phyloP scores from a whole-genome alignment of 1,140 invertebrate genomes.

The Sycophila sp. region DNA sequence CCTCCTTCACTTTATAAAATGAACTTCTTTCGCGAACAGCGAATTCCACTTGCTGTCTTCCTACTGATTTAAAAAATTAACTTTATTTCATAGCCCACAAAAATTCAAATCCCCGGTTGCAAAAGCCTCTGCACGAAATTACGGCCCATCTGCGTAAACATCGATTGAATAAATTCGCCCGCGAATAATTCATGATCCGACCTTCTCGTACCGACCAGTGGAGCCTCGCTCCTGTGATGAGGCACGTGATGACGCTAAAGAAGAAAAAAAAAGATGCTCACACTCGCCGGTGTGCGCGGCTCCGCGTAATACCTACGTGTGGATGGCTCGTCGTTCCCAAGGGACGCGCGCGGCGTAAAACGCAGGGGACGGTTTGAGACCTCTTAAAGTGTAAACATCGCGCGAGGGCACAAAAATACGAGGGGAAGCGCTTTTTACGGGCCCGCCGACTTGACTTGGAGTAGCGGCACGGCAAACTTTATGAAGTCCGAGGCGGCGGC shows the following conservation, averaged over 20 bases:
- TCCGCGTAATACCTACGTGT: not conserved
- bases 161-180: no score
- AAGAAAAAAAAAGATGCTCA: not conserved
- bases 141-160: no score
- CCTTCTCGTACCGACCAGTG: no score
- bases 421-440: not conserved
- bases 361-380: slow-evolving; percentile 21
- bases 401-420: slow-evolving; percentile 2
- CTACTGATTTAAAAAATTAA: no score
- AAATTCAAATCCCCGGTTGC: no score
- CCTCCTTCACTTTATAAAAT: no score
- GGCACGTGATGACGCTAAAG: not conserved
- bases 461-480: slow-evolving; percentile 1
- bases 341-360: slow-evolving; percentile 9
- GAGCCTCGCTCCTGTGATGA: no score
- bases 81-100: no score
- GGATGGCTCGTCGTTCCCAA: not conserved
- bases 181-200: no score
- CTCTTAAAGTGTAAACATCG: slow-evolving; percentile 34
- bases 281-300: not conserved
- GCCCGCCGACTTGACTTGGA: not conserved
- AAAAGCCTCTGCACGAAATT: no score
- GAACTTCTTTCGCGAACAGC: no score
- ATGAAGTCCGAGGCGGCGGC: slow-evolving; percentile 2
- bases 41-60: no score